phyloP scores from a whole-genome alignment of 2,797 vertebrate genomes.

The Heteromormyrus szaboi region DNA sequence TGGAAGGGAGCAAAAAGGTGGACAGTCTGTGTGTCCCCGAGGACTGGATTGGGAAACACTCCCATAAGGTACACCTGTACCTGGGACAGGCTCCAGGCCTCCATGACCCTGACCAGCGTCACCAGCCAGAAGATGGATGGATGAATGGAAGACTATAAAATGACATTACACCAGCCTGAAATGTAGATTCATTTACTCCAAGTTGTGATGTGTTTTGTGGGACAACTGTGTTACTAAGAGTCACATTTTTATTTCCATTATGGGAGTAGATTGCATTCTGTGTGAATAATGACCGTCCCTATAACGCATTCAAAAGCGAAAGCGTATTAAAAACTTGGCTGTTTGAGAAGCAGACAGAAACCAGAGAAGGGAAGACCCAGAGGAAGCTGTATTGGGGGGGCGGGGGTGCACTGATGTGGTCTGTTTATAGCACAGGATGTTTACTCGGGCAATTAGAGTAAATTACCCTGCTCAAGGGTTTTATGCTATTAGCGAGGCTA shows the following conservation, averaged over 20 bases:
- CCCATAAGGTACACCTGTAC: neutral
- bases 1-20: neutral
- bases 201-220: neutral
- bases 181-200: neutral
- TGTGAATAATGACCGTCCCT: neutral
- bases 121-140: neutral
- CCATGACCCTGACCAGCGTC: neutral
- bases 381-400: neutral
- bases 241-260: conserved; percentile 3
- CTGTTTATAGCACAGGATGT: conserved; percentile 5
- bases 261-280: neutral
- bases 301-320: neutral
- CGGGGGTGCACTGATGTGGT: neutral
- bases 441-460: conserved; percentile 14
- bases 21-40: neutral
- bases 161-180: neutral
- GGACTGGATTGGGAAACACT: neutral
- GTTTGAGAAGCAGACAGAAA: neutral
- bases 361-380: neutral
- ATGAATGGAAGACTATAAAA: neutral
- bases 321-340: neutral
- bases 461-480: conserved; percentile 12
- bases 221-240: neutral
- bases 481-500: neutral
- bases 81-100: neutral